Evolutionary conservation across 2,113 vertebrate species (phyloP), one percentile per base, ranked within the genome.

Genomic region (Uropsilus gracilis): DNA sequence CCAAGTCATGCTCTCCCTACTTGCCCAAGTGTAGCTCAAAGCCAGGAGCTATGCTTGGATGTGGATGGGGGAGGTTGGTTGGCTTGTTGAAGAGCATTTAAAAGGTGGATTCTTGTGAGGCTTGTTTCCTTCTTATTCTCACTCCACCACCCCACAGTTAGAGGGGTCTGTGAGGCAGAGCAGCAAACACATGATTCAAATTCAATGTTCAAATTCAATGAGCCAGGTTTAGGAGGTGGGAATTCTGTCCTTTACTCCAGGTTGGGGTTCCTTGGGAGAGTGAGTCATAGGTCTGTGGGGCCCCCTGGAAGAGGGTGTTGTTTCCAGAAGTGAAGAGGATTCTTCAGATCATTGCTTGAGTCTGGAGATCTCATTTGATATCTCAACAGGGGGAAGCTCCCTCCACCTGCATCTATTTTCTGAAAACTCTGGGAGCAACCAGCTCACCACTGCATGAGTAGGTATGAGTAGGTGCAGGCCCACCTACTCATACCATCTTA

Each of bases 211-310:
- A n/a, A n/a, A n/a, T n/a, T 57, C 13, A n/a, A 73, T 42, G 2
- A 0, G 12, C 76, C 22, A 42, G 17, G 34, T 14, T 18, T n/a
- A 24, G 69, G 8, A 6, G 7, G 12, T 34, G 57, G 83, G n/a
- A 28, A 18, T 24, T n/a, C 30, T 53, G 0, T 0, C 0, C 0
- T 26, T 85, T 66, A 66, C 34, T 81, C 75, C 3, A 1, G 28
- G 39, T 12, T 7, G 66, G 17, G 16, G 9, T 46, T n/a, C 44
- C n/a, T 20, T 5, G 48, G 7, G 46, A 57, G 55, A 50, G 1
- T 75, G 34, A 32, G 37, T 32, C 14, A 8, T 42, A 30, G 55
- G 44, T 42, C 1, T 39, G 55, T 5, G 6, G 22, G 61, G 4
- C 20, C 42, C 3, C 44, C 4, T 14, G 12, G 34, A 89, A 30